Conservation (phyloP, 2,797 vertebrate genomes). For the Amazona finschi region DNA sequence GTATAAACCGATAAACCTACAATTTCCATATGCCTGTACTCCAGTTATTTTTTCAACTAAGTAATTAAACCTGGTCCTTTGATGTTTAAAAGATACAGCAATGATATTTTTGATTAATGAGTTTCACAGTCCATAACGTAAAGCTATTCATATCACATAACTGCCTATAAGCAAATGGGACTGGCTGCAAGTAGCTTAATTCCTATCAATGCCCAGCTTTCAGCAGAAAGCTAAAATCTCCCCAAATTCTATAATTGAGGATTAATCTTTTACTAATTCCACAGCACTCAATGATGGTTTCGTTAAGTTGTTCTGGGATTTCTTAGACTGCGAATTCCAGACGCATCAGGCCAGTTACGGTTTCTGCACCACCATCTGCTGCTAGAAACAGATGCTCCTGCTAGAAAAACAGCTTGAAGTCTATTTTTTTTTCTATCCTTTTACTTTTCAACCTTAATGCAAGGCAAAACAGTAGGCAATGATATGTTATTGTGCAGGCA, state of each 20-base stretch:
- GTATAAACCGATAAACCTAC: not conserved
- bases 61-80: not conserved
- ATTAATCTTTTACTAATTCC: not conserved
- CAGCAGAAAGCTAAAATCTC: not conserved
- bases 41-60: not conserved
- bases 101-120: not conserved
- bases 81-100: not conserved
- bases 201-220: not conserved
- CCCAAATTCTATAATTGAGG: not conserved
- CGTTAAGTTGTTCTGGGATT: not conserved
- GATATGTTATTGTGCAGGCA: fast-evolving
- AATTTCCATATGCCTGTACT: not conserved
- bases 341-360: fast-evolving
- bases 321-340: not conserved
- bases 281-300: not conserved
- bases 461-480: not conserved
- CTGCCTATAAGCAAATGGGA: not conserved
- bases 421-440: not conserved
- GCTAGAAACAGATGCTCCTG: not conserved
- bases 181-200: not conserved
- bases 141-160: not conserved
- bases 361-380: not conserved
- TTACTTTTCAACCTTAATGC: not conserved
- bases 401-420: not conserved
- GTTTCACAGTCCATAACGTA: not conserved